Conservation (phyloP, 2,888 invertebrate genomes). For the Andrena marginata region DNA sequence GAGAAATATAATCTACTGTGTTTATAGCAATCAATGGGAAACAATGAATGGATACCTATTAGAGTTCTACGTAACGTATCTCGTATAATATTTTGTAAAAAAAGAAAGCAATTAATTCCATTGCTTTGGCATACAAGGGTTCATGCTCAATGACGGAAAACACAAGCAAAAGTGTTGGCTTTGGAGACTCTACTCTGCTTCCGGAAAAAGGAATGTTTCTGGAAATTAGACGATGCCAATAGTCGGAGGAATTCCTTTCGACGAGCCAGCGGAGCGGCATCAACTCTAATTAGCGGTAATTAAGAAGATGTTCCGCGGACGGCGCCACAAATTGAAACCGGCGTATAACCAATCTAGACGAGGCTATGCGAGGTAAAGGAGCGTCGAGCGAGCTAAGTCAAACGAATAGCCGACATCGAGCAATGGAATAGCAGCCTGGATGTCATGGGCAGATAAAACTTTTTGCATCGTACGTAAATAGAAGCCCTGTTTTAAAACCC, state of each 20-base stretch:
- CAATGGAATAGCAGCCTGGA: constrained; percentile 53
- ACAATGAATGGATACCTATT: too few species aligned
- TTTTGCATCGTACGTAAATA: neutral
- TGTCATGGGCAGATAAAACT: constrained; percentile 4
- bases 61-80: too few species aligned
- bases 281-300: constrained; percentile 77
- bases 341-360: constrained; percentile 57
- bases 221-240: constrained; percentile 55
- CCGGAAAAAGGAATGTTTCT: constrained; percentile 42
- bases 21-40: too few species aligned
- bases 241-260: constrained; percentile 55
- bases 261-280: constrained; percentile 54
- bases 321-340: constrained; percentile 73
- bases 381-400: constrained; percentile 46
- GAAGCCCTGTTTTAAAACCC: too few species aligned
- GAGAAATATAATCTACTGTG: too few species aligned
- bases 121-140: too few species aligned
- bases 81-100: too few species aligned
- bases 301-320: constrained; percentile 73
- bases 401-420: constrained; percentile 55
- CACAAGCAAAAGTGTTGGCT: constrained; percentile 10
- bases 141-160: neutral
- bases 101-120: too few species aligned
- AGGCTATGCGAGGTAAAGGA: constrained; percentile 38
- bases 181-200: constrained; percentile 10